phyloP scores from a whole-genome alignment of 2,888 invertebrate genomes.

The Pyralis farinalis region DNA sequence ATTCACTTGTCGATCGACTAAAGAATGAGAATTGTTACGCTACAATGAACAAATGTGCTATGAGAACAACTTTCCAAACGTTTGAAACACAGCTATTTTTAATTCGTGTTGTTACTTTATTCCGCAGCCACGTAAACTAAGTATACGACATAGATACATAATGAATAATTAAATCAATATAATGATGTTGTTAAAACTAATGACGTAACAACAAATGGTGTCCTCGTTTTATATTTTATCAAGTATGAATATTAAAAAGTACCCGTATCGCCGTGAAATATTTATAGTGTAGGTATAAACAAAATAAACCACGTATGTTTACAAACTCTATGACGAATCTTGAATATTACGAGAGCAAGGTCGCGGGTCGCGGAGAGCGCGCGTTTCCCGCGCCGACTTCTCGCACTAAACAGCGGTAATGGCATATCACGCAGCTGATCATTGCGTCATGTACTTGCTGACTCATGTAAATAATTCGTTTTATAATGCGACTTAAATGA shows the following conservation, averaged over 20 bases:
- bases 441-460: conserved; percentile 35
- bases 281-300: conserved; percentile 16
- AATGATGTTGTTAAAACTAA: too few species aligned
- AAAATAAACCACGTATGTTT: neutral
- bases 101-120: too few species aligned
- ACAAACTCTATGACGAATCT: conserved; percentile 35
- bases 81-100: too few species aligned
- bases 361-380: conserved; percentile 40
- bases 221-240: too few species aligned
- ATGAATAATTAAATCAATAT: too few species aligned
- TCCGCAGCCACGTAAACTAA: too few species aligned
- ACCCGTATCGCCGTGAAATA: too few species aligned
- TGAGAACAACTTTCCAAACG: neutral
- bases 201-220: too few species aligned
- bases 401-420: conserved; percentile 8
- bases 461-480: neutral
- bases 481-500: too few species aligned
- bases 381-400: conserved; percentile 18
- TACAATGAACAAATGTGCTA: neutral
- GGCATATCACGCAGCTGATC: conserved; percentile 37
- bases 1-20: too few species aligned
- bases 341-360: conserved; percentile 64
- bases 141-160: too few species aligned
- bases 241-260: too few species aligned
- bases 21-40: neutral